A percentile compares a stretch with the other conserved stretches of the same genome.
phyloP scores from a whole-genome alignment of 1,140 invertebrate species.

The Drosophila guanche region DNA sequence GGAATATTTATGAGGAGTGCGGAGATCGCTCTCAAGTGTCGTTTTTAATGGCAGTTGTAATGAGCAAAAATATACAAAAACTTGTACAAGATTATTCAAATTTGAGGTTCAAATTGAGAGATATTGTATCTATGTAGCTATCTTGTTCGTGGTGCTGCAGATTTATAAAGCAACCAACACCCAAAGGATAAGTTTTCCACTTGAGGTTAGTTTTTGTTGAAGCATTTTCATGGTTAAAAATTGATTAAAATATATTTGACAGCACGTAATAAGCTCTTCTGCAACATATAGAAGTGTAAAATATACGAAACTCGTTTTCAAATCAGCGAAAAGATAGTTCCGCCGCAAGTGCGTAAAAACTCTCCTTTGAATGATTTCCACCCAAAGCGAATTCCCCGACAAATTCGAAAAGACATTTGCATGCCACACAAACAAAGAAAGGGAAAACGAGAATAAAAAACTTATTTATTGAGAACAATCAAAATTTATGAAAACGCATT shows the following conservation, averaged over 20 bases:
- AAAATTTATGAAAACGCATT: slow-evolving; percentile 80
- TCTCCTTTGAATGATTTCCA: slow-evolving; percentile 11
- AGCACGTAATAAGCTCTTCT: too few species aligned
- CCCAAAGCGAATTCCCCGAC: slow-evolving; percentile 29
- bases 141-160: too few species aligned
- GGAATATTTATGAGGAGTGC: background rate
- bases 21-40: slow-evolving; percentile 2
- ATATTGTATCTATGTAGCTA: too few species aligned
- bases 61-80: background rate
- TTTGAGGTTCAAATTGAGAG: background rate
- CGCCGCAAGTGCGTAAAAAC: slow-evolving; percentile 1
- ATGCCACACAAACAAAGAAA: slow-evolving; percentile 40
- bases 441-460: slow-evolving; percentile 40
- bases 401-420: slow-evolving; percentile 67
- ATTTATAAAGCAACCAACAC: too few species aligned
- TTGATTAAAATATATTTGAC: too few species aligned
- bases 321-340: too few species aligned
- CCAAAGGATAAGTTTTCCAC: too few species aligned
- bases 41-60: background rate
- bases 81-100: background rate
- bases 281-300: too few species aligned
- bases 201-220: too few species aligned
- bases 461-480: slow-evolving; percentile 76
- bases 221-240: too few species aligned
- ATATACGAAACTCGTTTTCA: too few species aligned